Percentiles rank a stretch among this genome's conserved stretches.
Conservation (phyloP, 1,140 invertebrate species). For the Diabrotica virgifera region DNA sequence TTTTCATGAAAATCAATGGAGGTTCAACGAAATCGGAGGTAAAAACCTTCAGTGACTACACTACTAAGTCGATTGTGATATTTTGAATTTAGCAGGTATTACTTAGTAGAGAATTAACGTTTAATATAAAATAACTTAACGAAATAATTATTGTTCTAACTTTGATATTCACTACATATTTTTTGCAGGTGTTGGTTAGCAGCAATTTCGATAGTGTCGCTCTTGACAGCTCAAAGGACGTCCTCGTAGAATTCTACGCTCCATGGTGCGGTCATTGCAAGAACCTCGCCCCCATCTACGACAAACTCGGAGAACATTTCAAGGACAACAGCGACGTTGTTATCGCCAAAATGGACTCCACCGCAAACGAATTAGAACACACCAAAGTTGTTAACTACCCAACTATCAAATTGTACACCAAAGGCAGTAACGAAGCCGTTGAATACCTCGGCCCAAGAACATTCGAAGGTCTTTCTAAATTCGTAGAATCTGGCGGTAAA, state of each 20-base stretch:
- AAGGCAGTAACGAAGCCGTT: conserved; percentile 88
- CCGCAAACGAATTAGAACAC: conserved; percentile 94
- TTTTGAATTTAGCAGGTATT: too few relatives aligned
- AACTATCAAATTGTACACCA: conserved; percentile 93
- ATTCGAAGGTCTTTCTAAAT: conserved; percentile 88
- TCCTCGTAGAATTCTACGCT: conserved; percentile 98
- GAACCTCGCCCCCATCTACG: conserved; percentile 93
- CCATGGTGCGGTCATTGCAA: conserved; percentile 99
- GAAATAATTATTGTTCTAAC: too few relatives aligned
- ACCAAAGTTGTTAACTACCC: conserved; percentile 95
- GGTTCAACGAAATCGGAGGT: too few relatives aligned
- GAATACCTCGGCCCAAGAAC: conserved; percentile 96
- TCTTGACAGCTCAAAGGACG: conserved; percentile 84
- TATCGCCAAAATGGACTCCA: conserved; percentile 98
- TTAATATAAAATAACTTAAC: too few relatives aligned
- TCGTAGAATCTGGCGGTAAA: conserved; percentile 78
- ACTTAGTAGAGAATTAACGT: too few relatives aligned
- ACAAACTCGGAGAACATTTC: conserved; percentile 79
- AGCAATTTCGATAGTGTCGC: conserved; percentile 95
- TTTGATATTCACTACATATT: too few relatives aligned
- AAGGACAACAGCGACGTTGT: conserved; percentile 81
- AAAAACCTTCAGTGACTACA: too few relatives aligned
- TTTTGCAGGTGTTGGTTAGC: conserved; percentile 70
- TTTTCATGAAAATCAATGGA: too few relatives aligned
- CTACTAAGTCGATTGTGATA: too few relatives aligned